These are phyloP conservation scores for Pagrus major DNA, from an alignment of 2,113 vertebrate species.

Conservation along the genomic window DNA sequence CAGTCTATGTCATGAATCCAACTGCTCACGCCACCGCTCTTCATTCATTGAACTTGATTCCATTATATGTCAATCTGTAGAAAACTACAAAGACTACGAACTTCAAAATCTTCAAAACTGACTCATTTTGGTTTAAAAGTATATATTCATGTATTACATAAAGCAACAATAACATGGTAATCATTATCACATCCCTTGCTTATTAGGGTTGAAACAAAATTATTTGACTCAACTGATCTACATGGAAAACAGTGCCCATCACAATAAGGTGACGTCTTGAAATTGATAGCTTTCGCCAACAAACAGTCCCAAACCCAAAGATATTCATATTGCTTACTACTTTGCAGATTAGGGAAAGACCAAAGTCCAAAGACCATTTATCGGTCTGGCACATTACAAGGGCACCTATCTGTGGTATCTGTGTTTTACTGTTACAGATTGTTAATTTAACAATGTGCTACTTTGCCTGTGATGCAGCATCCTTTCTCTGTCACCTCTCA, in stretches of 20 bases:
- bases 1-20: constrained; percentile 19
- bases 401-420: no score
- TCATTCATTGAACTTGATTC: not conserved
- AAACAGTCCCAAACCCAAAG: not conserved
- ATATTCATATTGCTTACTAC: not conserved
- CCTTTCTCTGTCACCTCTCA: no score
- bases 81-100: not conserved
- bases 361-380: no score
- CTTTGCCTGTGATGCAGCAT: no score
- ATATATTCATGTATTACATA: not conserved
- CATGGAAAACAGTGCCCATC: not conserved
- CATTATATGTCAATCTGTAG: constrained; percentile 1
- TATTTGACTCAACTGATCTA: not conserved
- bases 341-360: no score
- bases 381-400: no score
- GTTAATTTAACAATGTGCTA: no score
- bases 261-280: not conserved
- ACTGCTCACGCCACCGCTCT: constrained; percentile 13
- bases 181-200: not conserved
- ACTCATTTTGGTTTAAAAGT: not conserved
- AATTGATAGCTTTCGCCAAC: not conserved
- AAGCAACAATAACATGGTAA: not conserved
- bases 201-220: not conserved
- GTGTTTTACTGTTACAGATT: no score
- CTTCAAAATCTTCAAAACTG: not conserved